A percentile compares a stretch with the other conserved stretches of the same genome.
These are phyloP conservation scores for Dascillus cervinus DNA, from an alignment of 2,888 invertebrate genomes.

Conservation along the genomic window DNA sequence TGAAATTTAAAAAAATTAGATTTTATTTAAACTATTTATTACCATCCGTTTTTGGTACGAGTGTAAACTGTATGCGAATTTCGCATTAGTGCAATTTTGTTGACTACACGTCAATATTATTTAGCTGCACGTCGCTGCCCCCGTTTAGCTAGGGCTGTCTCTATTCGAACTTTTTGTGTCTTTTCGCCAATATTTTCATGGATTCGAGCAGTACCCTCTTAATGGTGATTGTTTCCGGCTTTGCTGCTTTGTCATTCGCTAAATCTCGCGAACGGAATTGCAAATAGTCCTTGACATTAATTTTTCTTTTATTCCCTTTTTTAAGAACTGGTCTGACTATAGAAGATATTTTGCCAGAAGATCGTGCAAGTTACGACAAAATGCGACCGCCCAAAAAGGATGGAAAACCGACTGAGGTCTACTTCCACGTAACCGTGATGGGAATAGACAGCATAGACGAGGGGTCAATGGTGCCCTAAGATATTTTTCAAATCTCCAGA, in stretches of 20 bases:
- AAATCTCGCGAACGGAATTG: neutral
- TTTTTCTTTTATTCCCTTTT: constrained; percentile 24
- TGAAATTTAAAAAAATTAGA: no score
- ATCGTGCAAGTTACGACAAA: constrained; percentile 83
- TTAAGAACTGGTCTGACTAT: constrained; percentile 73
- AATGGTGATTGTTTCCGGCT: neutral
- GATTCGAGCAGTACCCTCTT: no score
- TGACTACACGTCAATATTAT: no score
- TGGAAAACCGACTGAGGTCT: constrained; percentile 79
- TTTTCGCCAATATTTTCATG: no score
- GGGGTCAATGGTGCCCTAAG: constrained; percentile 73
- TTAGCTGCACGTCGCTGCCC: no score
- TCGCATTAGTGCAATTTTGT: no score
- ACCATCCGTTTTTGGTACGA: no score
- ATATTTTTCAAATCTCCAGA: neutral
- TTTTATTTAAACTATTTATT: no score
- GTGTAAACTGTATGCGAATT: no score
- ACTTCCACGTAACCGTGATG: constrained; percentile 91
- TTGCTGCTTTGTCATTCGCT: neutral
- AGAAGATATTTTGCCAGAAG: constrained; percentile 77
- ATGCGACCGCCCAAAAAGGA: constrained; percentile 89
- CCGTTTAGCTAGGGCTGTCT: no score
- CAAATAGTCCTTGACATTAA: neutral
- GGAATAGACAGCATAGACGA: constrained; percentile 93
- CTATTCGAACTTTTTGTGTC: no score